Evolutionary conservation across 1,140 invertebrate genomes (phyloP).

Genomic region (Listronotus oregonensis): DNA sequence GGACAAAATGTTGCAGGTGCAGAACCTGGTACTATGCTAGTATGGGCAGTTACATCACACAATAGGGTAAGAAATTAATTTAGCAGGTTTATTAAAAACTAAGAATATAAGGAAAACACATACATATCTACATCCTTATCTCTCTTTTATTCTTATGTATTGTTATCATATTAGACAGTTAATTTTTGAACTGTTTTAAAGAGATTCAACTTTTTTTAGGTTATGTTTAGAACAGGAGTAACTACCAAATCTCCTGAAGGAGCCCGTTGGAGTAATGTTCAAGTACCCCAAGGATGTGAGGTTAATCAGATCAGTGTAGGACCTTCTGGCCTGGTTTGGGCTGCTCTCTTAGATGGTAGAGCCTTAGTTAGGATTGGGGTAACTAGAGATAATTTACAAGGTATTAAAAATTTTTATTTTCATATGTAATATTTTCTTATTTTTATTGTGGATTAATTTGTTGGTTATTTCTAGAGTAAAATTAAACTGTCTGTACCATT

Average conservation of each 20-base stretch:
- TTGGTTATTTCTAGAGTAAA: no score
- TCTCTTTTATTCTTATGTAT: no score
- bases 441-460: no score
- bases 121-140: no score
- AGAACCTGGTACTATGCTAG: slow-evolving; percentile 71
- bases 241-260: slow-evolving; percentile 83
- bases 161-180: no score
- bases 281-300: slow-evolving; percentile 75
- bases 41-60: slow-evolving; percentile 90
- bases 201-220: slow-evolving; percentile 55
- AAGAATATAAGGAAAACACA: no score
- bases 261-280: slow-evolving; percentile 76
- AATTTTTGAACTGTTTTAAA: no score
- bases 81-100: no score
- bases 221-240: slow-evolving; percentile 84
- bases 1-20: slow-evolving; percentile 80
- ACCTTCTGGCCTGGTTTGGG: slow-evolving; percentile 83
- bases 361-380: slow-evolving; percentile 74
- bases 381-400: slow-evolving; percentile 55
- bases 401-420: background rate
- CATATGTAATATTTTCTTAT: no score
- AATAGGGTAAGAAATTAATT: slow-evolving; percentile 66
- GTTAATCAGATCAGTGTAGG: slow-evolving; percentile 83
- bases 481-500: no score
- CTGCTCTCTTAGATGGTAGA: slow-evolving; percentile 78